Evolutionary conservation across 1,140 invertebrate species (phyloP), one percentile per base, ranked within the genome.

Genomic region (Drosophila kepulauana): DNA sequence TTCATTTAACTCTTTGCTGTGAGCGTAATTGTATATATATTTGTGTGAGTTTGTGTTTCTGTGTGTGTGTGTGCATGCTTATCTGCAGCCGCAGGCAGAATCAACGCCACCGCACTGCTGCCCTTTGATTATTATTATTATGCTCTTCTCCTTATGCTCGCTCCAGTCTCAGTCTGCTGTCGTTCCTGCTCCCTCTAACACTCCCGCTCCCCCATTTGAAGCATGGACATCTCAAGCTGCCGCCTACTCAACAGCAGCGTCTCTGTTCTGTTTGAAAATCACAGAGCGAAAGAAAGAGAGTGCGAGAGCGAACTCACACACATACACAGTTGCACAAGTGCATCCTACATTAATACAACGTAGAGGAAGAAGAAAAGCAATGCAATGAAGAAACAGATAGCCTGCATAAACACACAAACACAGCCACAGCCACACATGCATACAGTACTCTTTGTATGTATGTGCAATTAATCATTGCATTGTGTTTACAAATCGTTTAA

Each of bases 401-500:
- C 48, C 56, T 59, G 56, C 20, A 33, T 59, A 49, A 10, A 45
- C 38, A 38, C 35, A 59, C 8, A 28, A 5, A 57, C 13, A 20
- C 20, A 25, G 20, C 3, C 3, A 4, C 20, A 25, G 20, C 0
- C 20, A 66, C n/a, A 46, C 15, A 59, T 54, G 13, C 25, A 33
- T 48, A 38, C 35, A 38, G 7, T 8, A 8, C 6, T 38, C 8
- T 10, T 41, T 65, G 15, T 41, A 2, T 51, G n/a, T 46, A 4
- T 51, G n/a, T 16, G 30, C 54, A 71, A 75, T 64, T 65, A 75
- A 71, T 71, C 59, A 71, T 71, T 71, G 41, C 15, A 65, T 59
- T 75, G 68, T 71, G 54, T 71, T 68, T 67, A 71, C 67, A 75
- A 75, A 75, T 75, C 67, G 46, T 75, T 75, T 65, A 75, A 65